phyloP scores from a whole-genome alignment of 2,797 vertebrate species.

The Sebastiscus tertius region DNA sequence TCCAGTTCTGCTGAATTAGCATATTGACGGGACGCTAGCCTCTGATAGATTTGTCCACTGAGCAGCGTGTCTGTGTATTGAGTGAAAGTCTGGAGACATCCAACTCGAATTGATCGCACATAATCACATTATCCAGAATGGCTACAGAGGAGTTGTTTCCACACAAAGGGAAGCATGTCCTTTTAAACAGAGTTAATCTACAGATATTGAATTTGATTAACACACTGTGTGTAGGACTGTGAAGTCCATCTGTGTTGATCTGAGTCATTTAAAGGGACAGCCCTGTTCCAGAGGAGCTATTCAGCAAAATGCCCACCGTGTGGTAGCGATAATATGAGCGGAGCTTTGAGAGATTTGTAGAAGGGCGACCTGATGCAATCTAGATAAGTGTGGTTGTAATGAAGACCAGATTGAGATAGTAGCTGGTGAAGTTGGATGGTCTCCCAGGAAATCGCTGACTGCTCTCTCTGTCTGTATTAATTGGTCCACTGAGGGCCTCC shows the following conservation, averaged over 20 bases:
- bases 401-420: slow-evolving; percentile 81
- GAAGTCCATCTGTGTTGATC: slow-evolving; percentile 30
- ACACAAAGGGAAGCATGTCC: slow-evolving; percentile 7
- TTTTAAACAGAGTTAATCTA: not conserved
- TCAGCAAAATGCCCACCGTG: slow-evolving; percentile 61
- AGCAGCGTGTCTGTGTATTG: slow-evolving; percentile 10
- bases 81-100: slow-evolving; percentile 12
- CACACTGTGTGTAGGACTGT: not conserved
- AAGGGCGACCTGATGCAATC: slow-evolving; percentile 87
- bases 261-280: slow-evolving; percentile 50
- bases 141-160: slow-evolving; percentile 1
- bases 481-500: slow-evolving; percentile 84
- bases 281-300: slow-evolving; percentile 34
- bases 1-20: slow-evolving; percentile 62
- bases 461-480: slow-evolving; percentile 81
- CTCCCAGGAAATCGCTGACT: slow-evolving; percentile 87
- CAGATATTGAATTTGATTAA: not conserved
- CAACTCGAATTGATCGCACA: slow-evolving; percentile 8
- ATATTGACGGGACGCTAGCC: slow-evolving; percentile 38
- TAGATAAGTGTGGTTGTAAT: slow-evolving; percentile 82
- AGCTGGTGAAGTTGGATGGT: slow-evolving; percentile 80
- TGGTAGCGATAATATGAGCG: slow-evolving; percentile 46
- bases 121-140: slow-evolving; percentile 23
- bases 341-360: slow-evolving; percentile 67
- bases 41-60: slow-evolving; percentile 36